Evolutionary conservation across 2,888 invertebrate genomes (phyloP).

Genomic region (Fragum fragum): DNA sequence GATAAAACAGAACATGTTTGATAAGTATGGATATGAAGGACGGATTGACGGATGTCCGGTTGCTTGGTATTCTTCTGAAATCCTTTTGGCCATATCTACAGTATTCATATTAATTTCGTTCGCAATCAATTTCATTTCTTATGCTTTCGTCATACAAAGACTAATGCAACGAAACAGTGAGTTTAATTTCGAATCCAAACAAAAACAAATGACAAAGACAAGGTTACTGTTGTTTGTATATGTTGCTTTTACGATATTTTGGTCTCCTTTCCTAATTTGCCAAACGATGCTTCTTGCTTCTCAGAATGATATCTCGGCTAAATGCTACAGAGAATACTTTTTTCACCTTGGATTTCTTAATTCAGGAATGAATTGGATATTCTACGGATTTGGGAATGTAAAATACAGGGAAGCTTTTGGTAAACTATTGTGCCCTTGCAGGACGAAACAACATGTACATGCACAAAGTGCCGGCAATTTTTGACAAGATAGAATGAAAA

Average conservation of each 20-base stretch:
- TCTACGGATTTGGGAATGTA: constrained; percentile 10
- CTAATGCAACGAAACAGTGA: not conserved
- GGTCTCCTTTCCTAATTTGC: not conserved
- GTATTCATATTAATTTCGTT: not conserved
- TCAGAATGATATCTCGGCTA: not conserved
- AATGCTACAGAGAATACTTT: constrained; percentile 10
- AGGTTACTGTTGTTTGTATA: not conserved
- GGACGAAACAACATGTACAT: too few species aligned
- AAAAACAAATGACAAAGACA: constrained; percentile 13
- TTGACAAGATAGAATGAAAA: too few species aligned
- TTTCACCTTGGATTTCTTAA: not conserved
- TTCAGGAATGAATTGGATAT: constrained; percentile 16
- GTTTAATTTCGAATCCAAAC: not conserved
- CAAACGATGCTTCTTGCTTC: not conserved
- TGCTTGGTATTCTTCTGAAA: not conserved
- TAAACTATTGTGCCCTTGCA: constrained; percentile 3
- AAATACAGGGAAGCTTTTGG: not conserved
- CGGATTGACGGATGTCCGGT: not conserved
- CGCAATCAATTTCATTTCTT: not conserved
- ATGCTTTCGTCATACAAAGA: not conserved
- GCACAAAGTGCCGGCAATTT: too few species aligned
- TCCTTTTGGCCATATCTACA: not conserved
- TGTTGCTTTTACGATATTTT: not conserved
- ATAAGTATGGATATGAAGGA: not conserved
- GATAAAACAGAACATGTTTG: constrained; percentile 8